These are phyloP conservation scores for Dasypogon diadema DNA, from an alignment of 2,888 invertebrate species.

Conservation along the genomic window DNA sequence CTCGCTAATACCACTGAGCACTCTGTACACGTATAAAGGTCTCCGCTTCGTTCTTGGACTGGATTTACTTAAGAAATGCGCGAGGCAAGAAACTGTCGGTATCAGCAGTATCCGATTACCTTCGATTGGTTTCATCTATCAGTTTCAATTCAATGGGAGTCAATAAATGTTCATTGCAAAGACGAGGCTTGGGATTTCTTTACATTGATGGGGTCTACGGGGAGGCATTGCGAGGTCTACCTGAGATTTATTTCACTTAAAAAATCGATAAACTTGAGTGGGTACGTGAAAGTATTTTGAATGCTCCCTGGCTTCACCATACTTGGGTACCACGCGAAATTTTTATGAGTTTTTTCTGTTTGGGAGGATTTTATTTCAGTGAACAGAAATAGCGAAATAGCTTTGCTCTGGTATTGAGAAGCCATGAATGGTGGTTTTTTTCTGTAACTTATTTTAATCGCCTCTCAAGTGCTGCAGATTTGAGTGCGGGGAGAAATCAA, in stretches of 20 bases:
- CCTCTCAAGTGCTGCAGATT: too few species aligned
- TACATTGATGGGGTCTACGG: neutral
- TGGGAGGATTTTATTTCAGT: too few species aligned
- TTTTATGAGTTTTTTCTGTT: too few species aligned
- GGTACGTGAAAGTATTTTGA: slow-evolving; percentile 34
- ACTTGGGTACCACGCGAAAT: too few species aligned
- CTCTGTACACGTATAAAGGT: neutral
- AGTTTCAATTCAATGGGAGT: slow-evolving; percentile 11
- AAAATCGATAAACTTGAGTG: slow-evolving; percentile 27
- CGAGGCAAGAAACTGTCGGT: slow-evolving; percentile 10
- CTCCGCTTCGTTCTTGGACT: neutral
- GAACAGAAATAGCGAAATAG: too few species aligned
- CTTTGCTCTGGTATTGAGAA: too few species aligned
- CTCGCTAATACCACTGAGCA: neutral
- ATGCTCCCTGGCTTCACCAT: neutral
- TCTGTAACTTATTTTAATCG: too few species aligned
- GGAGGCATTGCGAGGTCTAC: neutral
- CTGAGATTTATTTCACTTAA: slow-evolving; percentile 33
- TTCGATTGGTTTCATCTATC: slow-evolving; percentile 30
- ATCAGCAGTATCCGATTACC: slow-evolving; percentile 6
- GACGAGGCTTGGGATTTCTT: neutral
- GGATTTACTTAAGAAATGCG: slow-evolving; percentile 9
- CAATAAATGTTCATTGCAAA: neutral
- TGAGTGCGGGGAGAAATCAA: too few species aligned
- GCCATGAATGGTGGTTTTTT: too few species aligned